Conservation (phyloP, 23 tunicate species). For the Clavelina lepadiformis region DNA sequence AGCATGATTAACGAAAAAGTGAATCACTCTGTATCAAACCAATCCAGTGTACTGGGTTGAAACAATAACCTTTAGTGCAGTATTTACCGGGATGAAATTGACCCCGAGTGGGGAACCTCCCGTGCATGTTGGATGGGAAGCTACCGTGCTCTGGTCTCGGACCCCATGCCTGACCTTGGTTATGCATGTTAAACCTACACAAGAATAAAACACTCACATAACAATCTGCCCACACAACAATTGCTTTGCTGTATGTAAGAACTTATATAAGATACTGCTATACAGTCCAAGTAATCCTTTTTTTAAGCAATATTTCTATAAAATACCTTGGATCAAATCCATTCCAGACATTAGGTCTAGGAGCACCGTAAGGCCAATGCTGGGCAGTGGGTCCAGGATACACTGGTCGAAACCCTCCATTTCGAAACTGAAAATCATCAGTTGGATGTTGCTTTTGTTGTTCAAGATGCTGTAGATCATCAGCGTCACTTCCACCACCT, state of each 20-base stretch:
- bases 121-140: constrained; percentile 17
- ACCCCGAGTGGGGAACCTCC: constrained; percentile 9
- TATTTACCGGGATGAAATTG: no score
- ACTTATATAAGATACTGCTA: no score
- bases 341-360: constrained; percentile 27
- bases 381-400: constrained; percentile 23
- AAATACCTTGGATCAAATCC: constrained; percentile 32
- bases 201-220: no score
- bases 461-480: neutral
- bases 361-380: constrained; percentile 17
- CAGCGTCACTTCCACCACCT: constrained; percentile 47
- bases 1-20: no score
- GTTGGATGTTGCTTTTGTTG: constrained; percentile 15
- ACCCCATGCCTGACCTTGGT: constrained; percentile 17
- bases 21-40: no score
- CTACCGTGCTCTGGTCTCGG: neutral
- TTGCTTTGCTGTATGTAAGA: no score
- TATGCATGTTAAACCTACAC: constrained; percentile 9
- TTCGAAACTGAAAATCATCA: constrained; percentile 10
- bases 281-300: no score
- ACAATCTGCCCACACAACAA: no score
- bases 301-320: neutral
- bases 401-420: constrained; percentile 5
- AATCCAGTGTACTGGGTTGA: no score
- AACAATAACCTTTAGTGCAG: no score